Evolutionary conservation across 2,888 invertebrate species (phyloP).

Genomic region (Epistrophe grossulariae): DNA sequence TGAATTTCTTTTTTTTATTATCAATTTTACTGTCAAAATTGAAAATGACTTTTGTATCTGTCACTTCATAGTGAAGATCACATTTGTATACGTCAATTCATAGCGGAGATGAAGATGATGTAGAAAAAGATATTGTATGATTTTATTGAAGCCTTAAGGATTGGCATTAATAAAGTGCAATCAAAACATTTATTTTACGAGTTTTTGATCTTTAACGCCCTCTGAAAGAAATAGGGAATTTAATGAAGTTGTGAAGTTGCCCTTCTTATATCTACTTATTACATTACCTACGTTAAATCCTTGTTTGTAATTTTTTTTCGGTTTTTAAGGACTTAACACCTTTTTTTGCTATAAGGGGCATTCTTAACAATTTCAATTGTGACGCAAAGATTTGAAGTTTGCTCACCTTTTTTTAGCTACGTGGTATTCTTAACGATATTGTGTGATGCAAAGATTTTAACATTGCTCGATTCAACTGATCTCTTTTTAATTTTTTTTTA

Average conservation of each 20-base stretch:
- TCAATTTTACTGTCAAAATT: conserved; percentile 8
- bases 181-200: conserved; percentile 9
- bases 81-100: no score
- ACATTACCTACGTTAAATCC: not conserved
- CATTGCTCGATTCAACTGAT: no score
- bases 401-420: no score
- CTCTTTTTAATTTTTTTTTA: no score
- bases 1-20: conserved; percentile 26
- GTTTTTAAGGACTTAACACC: not conserved
- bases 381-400: no score
- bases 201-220: conserved; percentile 8
- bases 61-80: not conserved
- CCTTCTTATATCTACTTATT: not conserved
- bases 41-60: not conserved
- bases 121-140: not conserved
- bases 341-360: not conserved
- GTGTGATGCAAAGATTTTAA: no score
- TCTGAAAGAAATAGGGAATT: not conserved
- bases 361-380: no score
- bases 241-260: not conserved
- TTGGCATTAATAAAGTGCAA: not conserved
- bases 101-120: not conserved
- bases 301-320: no score
- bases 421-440: no score
- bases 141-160: conserved; percentile 3